These are phyloP conservation scores for Madoqua kirkii DNA, from an alignment of 2,113 vertebrate species.

Conservation along the genomic window DNA sequence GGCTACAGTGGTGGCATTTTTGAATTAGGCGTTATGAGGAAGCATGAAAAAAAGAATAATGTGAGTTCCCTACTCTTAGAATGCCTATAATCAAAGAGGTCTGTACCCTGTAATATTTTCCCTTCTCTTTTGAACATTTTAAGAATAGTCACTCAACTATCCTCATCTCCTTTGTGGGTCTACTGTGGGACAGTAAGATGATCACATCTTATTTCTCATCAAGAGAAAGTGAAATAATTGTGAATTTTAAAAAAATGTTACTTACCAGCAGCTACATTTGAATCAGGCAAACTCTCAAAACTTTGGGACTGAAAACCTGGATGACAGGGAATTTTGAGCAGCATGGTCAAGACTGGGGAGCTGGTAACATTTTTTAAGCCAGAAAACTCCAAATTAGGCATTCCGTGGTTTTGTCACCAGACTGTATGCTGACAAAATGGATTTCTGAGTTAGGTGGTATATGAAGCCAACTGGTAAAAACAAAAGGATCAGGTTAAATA, in stretches of 20 bases:
- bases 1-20: not conserved
- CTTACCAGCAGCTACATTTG: not conserved
- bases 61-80: not conserved
- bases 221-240: not conserved
- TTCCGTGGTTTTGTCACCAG: not conserved
- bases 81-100: constrained; percentile 24
- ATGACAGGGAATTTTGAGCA: not conserved
- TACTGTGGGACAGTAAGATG: not conserved
- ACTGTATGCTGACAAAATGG: not conserved
- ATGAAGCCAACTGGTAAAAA: too few species aligned
- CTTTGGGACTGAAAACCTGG: not conserved
- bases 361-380: not conserved
- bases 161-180: not conserved
- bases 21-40: not conserved
- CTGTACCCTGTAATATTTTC: not conserved
- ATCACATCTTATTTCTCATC: constrained; percentile 32
- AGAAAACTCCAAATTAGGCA: not conserved
- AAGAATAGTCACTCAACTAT: constrained; percentile 9
- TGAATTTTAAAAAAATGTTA: constrained; percentile 3
- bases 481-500: too few species aligned
- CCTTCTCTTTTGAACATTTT: constrained; percentile 39
- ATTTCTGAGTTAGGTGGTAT: not conserved
- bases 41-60: not conserved
- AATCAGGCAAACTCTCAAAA: not conserved
- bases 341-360: not conserved